Conservation (phyloP, 1,140 invertebrate genomes). For the Pogonus chalceus region DNA sequence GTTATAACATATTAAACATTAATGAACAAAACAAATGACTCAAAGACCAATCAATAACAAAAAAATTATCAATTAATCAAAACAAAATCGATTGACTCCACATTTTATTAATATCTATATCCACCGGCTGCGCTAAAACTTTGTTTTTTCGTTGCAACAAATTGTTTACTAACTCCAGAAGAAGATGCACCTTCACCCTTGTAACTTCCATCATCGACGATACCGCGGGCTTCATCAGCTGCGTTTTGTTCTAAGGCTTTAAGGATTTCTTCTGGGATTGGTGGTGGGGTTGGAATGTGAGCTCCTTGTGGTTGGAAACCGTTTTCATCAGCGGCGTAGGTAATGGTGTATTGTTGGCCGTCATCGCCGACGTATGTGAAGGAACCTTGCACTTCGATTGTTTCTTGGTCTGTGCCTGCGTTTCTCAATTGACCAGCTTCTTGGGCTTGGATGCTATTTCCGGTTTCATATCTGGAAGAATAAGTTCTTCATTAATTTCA, state of each 20-base stretch:
- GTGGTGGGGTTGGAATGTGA: slow-evolving; percentile 43
- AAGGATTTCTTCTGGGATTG: slow-evolving; percentile 36
- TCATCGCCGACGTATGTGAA: slow-evolving; percentile 51
- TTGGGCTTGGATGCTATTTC: slow-evolving; percentile 38
- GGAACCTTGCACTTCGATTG: slow-evolving; percentile 46
- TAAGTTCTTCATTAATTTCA: no score
- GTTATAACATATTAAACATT: no score
- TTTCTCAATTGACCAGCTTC: slow-evolving; percentile 41
- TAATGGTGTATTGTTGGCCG: slow-evolving; percentile 42
- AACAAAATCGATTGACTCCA: no score
- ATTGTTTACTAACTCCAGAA: slow-evolving; percentile 9
- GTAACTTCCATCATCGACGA: slow-evolving; percentile 4
- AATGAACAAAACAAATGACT: no score
- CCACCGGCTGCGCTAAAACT: slow-evolving; percentile 12
- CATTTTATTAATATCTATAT: slow-evolving; percentile 17
- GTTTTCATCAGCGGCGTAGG: slow-evolving; percentile 44
- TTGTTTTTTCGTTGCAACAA: slow-evolving; percentile 11
- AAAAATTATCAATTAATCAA: no score
- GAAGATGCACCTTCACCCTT: no score
- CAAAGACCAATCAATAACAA: no score
- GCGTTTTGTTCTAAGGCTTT: slow-evolving; percentile 23
- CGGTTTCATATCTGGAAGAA: slow-evolving; percentile 38
- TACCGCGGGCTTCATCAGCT: slow-evolving; percentile 19
- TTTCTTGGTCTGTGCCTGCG: slow-evolving; percentile 40
- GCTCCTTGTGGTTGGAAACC: slow-evolving; percentile 45